Evolutionary conservation across 2,888 invertebrate species (phyloP).

Genomic region (Nasonia oneida): DNA sequence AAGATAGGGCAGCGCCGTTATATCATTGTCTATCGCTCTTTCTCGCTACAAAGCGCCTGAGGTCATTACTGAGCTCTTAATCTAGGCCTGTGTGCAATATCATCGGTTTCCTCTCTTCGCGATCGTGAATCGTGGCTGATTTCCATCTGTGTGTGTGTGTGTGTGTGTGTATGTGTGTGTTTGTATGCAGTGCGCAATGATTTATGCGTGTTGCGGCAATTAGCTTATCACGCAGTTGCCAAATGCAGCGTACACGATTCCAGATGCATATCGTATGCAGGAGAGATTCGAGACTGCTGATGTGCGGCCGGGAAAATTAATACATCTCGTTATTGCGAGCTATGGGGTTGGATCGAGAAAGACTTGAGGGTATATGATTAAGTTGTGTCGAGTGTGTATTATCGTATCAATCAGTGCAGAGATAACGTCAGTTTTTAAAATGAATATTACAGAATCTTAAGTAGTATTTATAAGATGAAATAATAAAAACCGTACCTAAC

Average conservation of each 20-base stretch:
- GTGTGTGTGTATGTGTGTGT: no score
- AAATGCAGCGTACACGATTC: neutral
- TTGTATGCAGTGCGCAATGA: no score
- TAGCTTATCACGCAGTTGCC: neutral
- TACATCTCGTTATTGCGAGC: neutral
- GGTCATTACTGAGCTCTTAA: conserved; percentile 13
- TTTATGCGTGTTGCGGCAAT: neutral
- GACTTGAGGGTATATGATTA: neutral
- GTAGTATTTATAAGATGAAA: no score
- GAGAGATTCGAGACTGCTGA: neutral
- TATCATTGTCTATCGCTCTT: neutral
- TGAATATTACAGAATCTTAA: no score
- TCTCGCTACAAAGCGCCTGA: neutral
- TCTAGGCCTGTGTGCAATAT: neutral
- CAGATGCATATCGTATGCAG: neutral
- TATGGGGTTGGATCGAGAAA: neutral
- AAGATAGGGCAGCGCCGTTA: neutral
- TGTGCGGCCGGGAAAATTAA: neutral
- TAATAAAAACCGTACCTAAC: no score
- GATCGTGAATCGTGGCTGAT: neutral
- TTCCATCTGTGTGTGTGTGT: neutral
- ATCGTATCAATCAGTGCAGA: no score
- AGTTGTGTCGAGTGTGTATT: no score
- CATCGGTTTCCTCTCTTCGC: neutral
- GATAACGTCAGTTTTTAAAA: no score